Percentiles rank a stretch among this genome's conserved stretches.
Conservation (phyloP, 1,140 invertebrate genomes). For the Sinella curviseta region DNA sequence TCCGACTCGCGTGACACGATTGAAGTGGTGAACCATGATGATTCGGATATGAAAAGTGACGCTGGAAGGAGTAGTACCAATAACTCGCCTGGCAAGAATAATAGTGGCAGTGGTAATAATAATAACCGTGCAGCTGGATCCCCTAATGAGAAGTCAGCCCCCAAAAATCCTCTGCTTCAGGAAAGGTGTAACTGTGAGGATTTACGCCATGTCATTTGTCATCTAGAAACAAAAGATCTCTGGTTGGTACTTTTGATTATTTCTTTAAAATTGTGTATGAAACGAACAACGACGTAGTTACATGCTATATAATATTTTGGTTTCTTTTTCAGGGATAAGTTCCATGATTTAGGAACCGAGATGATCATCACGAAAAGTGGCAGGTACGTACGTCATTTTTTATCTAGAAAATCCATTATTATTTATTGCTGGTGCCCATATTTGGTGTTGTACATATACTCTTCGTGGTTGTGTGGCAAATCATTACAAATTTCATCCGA, state of each 20-base stretch:
- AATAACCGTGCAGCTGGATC: conserved; percentile 28
- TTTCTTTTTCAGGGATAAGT: no score
- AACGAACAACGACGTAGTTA: conserved; percentile 79
- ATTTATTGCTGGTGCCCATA: not conserved
- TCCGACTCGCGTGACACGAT: conserved; percentile 49
- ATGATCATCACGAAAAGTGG: conserved; percentile 99
- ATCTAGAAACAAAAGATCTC: conserved; percentile 66
- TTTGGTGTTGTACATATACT: no score
- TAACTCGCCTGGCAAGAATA: conserved; percentile 44
- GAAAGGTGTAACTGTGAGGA: conserved; percentile 67
- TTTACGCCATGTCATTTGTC: conserved; percentile 51
- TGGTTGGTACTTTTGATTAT: no score
- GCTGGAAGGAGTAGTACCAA: conserved; percentile 27
- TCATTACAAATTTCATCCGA: no score
- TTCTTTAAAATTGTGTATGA: conserved; percentile 92
- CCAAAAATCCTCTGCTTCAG: conserved; percentile 62
- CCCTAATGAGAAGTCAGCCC: conserved; percentile 52
- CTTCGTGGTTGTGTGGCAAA: no score
- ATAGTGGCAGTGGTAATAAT: conserved; percentile 12
- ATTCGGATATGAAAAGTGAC: conserved; percentile 48
- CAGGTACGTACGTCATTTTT: conserved; percentile 66
- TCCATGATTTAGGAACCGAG: conserved; percentile 90
- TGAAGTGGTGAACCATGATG: conserved; percentile 45
- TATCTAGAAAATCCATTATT: not conserved
- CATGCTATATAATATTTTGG: no score